Conservation (phyloP, 2,113 vertebrate genomes). For the Aphyosemion australe region DNA sequence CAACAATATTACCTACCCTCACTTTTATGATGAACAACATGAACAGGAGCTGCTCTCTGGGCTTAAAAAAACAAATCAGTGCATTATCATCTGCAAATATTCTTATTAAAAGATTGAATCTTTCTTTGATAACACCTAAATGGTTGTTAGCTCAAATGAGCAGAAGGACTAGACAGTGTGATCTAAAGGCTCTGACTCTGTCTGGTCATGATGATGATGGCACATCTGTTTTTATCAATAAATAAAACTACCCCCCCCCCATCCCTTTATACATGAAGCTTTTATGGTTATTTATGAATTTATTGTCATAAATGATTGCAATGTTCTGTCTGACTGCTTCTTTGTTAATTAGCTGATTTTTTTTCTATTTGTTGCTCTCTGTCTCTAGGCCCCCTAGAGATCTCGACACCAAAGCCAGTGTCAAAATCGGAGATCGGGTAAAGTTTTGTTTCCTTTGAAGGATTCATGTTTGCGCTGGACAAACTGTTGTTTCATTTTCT, state of each 20-base stretch:
- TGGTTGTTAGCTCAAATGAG: not conserved
- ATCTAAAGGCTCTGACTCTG: not conserved
- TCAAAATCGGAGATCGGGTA: slow-evolving; percentile 96
- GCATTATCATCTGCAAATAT: not conserved
- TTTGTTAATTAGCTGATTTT: not conserved
- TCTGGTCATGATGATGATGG: not conserved
- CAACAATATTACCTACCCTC: too few relatives aligned
- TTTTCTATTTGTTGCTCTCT: not conserved
- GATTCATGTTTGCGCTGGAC: not conserved
- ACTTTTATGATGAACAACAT: not conserved
- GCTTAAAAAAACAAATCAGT: too few relatives aligned
- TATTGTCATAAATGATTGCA: too few relatives aligned
- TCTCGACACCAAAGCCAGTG: slow-evolving; percentile 95
- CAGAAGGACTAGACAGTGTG: not conserved
- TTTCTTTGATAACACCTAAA: not conserved
- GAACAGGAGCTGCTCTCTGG: not conserved
- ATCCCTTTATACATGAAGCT: not conserved
- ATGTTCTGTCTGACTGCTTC: not conserved
- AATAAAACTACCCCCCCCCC: too few relatives aligned
- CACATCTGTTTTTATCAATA: too few relatives aligned
- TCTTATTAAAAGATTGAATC: not conserved
- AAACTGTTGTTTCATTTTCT: not conserved
- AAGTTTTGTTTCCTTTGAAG: not conserved
- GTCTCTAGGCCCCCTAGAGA: slow-evolving; percentile 89
- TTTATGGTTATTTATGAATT: too few relatives aligned